These are phyloP conservation scores for Eristalis pertinax DNA, from an alignment of 2,888 invertebrate genomes.

Conservation along the genomic window DNA sequence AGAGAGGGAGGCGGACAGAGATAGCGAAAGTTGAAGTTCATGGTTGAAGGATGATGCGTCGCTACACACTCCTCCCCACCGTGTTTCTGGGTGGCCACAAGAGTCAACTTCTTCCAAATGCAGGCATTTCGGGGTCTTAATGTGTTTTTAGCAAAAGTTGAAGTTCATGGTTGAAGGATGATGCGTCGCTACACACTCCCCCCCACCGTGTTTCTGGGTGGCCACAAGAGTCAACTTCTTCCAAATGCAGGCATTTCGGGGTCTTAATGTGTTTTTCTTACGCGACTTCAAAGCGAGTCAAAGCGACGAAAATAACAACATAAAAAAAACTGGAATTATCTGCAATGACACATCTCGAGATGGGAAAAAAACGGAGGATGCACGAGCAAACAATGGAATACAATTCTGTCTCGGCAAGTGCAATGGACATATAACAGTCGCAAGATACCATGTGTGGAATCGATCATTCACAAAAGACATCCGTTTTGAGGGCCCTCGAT, in stretches of 20 bases:
- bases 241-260: constrained; percentile 54
- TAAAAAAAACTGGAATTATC: constrained; percentile 12
- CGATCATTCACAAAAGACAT: neutral
- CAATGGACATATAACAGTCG: neutral
- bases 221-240: constrained; percentile 9
- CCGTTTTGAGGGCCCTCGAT: constrained; percentile 4
- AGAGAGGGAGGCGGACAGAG: neutral
- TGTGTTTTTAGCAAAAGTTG: constrained; percentile 50
- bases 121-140: constrained; percentile 59
- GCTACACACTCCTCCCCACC: constrained; percentile 17
- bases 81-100: neutral
- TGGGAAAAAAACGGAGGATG: neutral
- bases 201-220: constrained; percentile 12
- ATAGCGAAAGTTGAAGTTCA: constrained; percentile 59
- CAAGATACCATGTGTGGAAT: neutral
- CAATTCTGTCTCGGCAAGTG: neutral
- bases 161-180: constrained; percentile 58
- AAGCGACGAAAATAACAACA: constrained; percentile 13
- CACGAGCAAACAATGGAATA: neutral
- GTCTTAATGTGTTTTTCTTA: constrained; percentile 45
- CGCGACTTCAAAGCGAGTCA: constrained; percentile 33
- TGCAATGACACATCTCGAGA: neutral
- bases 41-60: constrained; percentile 39
- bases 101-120: constrained; percentile 33
- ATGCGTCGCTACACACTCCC: constrained; percentile 4